These are phyloP conservation scores for Clistopyga incitator DNA, from an alignment of 2,888 invertebrate genomes.

Conservation along the genomic window DNA sequence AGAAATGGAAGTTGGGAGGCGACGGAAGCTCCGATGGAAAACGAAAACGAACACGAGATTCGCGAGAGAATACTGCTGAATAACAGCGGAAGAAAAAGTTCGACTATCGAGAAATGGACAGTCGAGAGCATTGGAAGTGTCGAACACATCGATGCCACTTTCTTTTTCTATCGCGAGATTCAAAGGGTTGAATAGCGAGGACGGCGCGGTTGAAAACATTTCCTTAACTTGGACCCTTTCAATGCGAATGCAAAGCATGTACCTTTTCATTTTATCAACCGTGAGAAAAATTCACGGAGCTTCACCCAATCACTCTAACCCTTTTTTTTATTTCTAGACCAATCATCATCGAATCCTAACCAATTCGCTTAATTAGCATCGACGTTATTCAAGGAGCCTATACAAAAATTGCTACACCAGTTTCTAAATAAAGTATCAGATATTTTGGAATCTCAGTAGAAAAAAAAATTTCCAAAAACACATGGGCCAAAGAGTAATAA, in stretches of 20 bases:
- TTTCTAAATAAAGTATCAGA: too few species aligned
- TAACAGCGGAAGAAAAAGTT: slow-evolving; percentile 27
- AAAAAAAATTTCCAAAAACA: too few species aligned
- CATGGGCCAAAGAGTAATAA: too few species aligned
- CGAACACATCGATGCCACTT: slow-evolving; percentile 47
- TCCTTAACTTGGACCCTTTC: slow-evolving; percentile 33
- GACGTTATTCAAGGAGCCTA: too few species aligned
- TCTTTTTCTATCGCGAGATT: slow-evolving; percentile 43
- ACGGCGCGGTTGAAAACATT: slow-evolving; percentile 39
- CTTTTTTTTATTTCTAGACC: not conserved
- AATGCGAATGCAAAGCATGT: slow-evolving; percentile 12
- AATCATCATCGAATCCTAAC: not conserved
- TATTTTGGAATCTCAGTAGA: too few species aligned
- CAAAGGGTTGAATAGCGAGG: slow-evolving; percentile 29
- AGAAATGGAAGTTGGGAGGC: not conserved
- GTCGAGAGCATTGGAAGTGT: slow-evolving; percentile 54
- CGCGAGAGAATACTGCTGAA: slow-evolving; percentile 29
- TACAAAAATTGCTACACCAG: too few species aligned
- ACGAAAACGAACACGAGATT: slow-evolving; percentile 52
- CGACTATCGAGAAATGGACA: slow-evolving; percentile 48
- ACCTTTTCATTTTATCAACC: slow-evolving; percentile 8
- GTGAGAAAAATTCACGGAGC: not conserved
- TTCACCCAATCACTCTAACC: not conserved
- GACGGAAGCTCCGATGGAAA: slow-evolving; percentile 33
- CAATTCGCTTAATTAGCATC: not conserved